Percentiles rank a stretch among this genome's conserved stretches.
These are phyloP conservation scores for Murina feae DNA, from an alignment of 2,113 vertebrate genomes.

Conservation along the genomic window DNA sequence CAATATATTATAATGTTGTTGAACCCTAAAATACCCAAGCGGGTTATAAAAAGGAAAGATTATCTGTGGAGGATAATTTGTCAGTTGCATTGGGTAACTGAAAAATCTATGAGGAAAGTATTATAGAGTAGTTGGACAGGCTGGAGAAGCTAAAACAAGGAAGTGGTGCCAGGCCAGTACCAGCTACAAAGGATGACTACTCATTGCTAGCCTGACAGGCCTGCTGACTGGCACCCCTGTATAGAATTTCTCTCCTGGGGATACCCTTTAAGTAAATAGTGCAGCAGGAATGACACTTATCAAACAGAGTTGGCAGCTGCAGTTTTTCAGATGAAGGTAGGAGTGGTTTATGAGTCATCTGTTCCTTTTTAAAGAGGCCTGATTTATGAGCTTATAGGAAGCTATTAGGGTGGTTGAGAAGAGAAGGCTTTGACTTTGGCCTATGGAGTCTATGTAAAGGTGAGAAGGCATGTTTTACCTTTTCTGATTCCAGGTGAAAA, in stretches of 20 bases:
- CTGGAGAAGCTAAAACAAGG: background rate
- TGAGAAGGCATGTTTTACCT: background rate
- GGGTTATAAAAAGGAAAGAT: slow-evolving; percentile 37
- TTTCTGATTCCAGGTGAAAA: slow-evolving; percentile 38
- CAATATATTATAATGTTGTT: slow-evolving; percentile 27
- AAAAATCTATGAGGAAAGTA: background rate
- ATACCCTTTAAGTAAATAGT: background rate
- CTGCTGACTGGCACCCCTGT: background rate
- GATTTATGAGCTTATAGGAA: background rate
- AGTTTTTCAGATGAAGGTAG: background rate
- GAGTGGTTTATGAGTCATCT: background rate
- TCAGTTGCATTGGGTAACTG: slow-evolving; percentile 5
- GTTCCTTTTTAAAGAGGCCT: background rate
- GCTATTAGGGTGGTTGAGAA: background rate
- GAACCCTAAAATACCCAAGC: slow-evolving; percentile 33
- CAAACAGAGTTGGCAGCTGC: background rate
- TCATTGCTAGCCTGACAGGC: background rate
- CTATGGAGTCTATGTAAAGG: background rate
- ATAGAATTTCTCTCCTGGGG: background rate
- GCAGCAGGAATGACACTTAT: background rate
- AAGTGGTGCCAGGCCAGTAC: background rate
- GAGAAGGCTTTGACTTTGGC: background rate
- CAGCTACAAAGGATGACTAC: background rate
- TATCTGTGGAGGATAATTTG: background rate
- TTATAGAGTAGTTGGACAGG: background rate